Evolutionary conservation across 2,113 vertebrate genomes (phyloP), one percentile per base, ranked within the genome.

Genomic region (Paraplagusia blochii): DNA sequence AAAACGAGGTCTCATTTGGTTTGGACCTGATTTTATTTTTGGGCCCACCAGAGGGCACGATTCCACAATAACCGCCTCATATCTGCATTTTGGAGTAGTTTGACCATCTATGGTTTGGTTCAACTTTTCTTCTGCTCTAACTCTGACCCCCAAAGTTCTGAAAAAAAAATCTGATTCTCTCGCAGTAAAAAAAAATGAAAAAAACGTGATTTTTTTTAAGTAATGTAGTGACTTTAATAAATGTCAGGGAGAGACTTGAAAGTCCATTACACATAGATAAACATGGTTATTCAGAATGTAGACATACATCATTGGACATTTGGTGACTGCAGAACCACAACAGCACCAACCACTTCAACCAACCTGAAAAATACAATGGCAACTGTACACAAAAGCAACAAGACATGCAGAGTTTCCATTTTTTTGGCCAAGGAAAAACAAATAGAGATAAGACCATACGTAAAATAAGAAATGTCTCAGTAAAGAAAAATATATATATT

Each of bases 141-240:
- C 49, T 55, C 43, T 57, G 74, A 61, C 61, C 55, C 35, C 55
- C 72, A 46, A 52, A 34, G 38, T 44, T 36, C 48, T 5, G 22
- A 18, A 12, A 66, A 11, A 16, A 59, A 47, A 18, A 14, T 34
- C 15, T 11, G 40, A 8, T 1, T 42, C 18, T 66, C 22, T 29
- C n/a, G 22, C 22, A 29, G 22, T 29, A 29, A 29, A 29, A 29
- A 29, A 29, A 29, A 29, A 29, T 29, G 22, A 17, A 66, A 42
- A 49, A 17, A 66, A 75, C 49, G 39, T 22, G 8, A 18, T 19
- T 49, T 75, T 61, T 77, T 29, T 29, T 4, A 29, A 71, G 53
- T 82, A 80, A 84, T 80, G 70, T 76, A 84, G 76, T 86, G 82
- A 81, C 79, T 87, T 86, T 87, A 87, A 85, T 88, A 83, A 76